A percentile compares a stretch with the other conserved stretches of the same genome.
Conservation (phyloP, 2,888 invertebrate genomes). For the Drosophila birchii region DNA sequence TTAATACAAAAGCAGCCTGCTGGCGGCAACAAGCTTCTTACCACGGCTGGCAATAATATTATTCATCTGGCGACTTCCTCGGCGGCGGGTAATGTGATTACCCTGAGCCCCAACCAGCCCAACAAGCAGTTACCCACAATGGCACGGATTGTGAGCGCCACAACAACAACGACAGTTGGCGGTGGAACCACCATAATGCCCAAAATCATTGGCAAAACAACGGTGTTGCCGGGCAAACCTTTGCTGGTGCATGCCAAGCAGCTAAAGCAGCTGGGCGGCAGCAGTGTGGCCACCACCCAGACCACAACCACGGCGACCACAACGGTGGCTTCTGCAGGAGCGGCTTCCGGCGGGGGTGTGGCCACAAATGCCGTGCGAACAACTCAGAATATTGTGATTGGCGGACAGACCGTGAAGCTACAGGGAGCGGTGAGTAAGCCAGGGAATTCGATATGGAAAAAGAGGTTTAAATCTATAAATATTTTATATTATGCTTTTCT, state of each 20-base stretch:
- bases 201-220: conserved; percentile 84
- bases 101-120: conserved; percentile 50
- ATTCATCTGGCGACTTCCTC: conserved; percentile 85
- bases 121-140: conserved; percentile 42
- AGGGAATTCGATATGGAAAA: background rate
- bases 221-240: conserved; percentile 70
- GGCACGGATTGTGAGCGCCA: conserved; percentile 82
- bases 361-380: conserved; percentile 62
- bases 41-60: conserved; percentile 84
- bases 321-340: conserved; percentile 74
- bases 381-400: conserved; percentile 83
- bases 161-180: conserved; percentile 75
- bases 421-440: conserved; percentile 78
- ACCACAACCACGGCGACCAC: conserved; percentile 71
- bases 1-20: conserved; percentile 80
- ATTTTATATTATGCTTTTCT: background rate
- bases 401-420: conserved; percentile 83
- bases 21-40: conserved; percentile 58
- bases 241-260: conserved; percentile 66
- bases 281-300: conserved; percentile 82
- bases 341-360: conserved; percentile 44
- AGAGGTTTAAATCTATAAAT: background rate
- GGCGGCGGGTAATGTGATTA: conserved; percentile 54
- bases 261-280: conserved; percentile 71
- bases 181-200: conserved; percentile 69